A percentile compares a stretch with the other conserved stretches of the same genome.
phyloP scores from a whole-genome alignment of 2,888 invertebrate species.

The Rhodophaea formosa region DNA sequence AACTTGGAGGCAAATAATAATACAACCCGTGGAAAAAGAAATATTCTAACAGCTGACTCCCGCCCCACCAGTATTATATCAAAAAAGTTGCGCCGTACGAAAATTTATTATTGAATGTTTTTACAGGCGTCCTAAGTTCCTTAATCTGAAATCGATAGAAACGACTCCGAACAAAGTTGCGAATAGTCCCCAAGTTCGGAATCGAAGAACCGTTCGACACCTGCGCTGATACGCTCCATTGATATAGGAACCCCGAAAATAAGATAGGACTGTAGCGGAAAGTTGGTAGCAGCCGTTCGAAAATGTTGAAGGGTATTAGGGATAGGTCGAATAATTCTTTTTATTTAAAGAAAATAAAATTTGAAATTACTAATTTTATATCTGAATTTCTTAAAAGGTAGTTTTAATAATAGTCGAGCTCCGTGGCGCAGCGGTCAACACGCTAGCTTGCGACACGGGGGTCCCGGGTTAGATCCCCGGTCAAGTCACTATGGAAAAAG shows the following conservation, averaged over 20 bases:
- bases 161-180: slow-evolving; percentile 71
- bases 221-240: slow-evolving; percentile 68
- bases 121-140: slow-evolving; percentile 73
- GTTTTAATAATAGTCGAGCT: too few species aligned
- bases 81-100: slow-evolving; percentile 54
- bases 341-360: too few species aligned
- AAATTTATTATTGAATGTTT: slow-evolving; percentile 75
- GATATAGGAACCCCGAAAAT: slow-evolving; percentile 45
- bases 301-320: too few species aligned
- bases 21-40: slow-evolving; percentile 6
- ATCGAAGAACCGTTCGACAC: slow-evolving; percentile 69
- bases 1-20: too few species aligned
- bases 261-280: neutral
- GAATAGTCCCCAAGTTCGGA: slow-evolving; percentile 72
- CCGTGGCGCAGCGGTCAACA: too few species aligned
- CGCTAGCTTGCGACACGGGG: too few species aligned
- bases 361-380: too few species aligned
- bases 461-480: too few species aligned
- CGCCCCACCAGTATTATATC: slow-evolving; percentile 32
- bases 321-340: too few species aligned
- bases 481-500: too few species aligned
- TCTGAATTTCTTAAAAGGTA: too few species aligned
- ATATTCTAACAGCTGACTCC: slow-evolving; percentile 18
- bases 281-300: neutral
- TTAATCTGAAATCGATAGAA: slow-evolving; percentile 79